Conservation (phyloP, 2,888 invertebrate species). For the Caenorhabditis macrosperma region DNA sequence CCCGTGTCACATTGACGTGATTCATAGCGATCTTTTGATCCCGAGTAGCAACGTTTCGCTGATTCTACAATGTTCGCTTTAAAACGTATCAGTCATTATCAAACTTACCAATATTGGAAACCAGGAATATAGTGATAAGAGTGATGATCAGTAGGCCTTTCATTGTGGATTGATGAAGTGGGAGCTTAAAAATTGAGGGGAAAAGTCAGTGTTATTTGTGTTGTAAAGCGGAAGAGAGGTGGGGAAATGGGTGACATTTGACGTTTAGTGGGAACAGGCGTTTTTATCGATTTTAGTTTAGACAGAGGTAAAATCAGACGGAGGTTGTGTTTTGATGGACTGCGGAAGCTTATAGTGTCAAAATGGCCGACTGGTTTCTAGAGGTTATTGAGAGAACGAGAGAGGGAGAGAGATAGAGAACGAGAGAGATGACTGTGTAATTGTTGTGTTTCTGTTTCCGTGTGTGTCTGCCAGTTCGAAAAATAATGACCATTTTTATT, state of each 20-base stretch:
- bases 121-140: background rate
- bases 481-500: no score
- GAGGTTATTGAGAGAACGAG: no score
- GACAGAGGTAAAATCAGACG: background rate
- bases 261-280: background rate
- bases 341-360: background rate
- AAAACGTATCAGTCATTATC: background rate
- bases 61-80: constrained; percentile 60
- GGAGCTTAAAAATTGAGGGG: background rate
- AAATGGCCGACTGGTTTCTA: no score
- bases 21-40: constrained; percentile 72
- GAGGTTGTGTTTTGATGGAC: background rate
- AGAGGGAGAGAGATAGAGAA: no score
- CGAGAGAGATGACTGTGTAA: no score
- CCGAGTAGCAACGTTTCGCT: constrained; percentile 74
- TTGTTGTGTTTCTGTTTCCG: no score
- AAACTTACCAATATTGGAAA: background rate
- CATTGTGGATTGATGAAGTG: no score
- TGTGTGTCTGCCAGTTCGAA: no score
- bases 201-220: no score
- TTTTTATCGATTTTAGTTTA: background rate
- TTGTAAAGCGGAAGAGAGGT: background rate
- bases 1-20: constrained; percentile 74
- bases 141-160: no score
- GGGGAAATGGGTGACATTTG: background rate